Base-by-base conservation (phyloP, 2,888 invertebrate species). In the Pollenia griseotomentosa region DNA sequence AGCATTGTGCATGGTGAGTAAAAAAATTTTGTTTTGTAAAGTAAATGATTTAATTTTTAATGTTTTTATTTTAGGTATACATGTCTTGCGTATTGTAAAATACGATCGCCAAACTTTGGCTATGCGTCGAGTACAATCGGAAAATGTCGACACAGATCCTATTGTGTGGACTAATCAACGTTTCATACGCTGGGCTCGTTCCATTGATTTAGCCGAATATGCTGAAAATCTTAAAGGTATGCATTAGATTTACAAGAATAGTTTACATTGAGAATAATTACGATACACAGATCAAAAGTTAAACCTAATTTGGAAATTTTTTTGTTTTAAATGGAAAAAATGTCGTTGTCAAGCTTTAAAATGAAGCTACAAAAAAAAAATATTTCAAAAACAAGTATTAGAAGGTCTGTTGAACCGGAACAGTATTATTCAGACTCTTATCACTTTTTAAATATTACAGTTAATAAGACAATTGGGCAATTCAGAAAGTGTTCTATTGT, bases 141-240 rank as follows among this genome's bases (percentile, higher is more conserved):
- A 98, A 92, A 96, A 96, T 90, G 96, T 96, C 84, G 97, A 98
- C 92, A 96, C 96, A 7, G 98, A 99, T 94, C 98, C 98, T 71
- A 95, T 98, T 90, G 98, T 99, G 75, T 99, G 99, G 99, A 98
- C 98, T 90, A 98, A 98, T 94, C 97, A 97, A 92, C 95, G 98
- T 91, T 97, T 98, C 93, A 96, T 98, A 91, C 96, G 97, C 92
- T 99, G 98, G 99, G 97, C 98, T 44, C 95, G 97, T 91, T 97
- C 97, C 93, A 98, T 99, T 92, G 98, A 99, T 94, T 95, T 99
- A 91, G 96, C 96, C 84, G 98, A 98, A 95, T 98, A 98, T 93
- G 97, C 98, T 89, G 97, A 97, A 89, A 98, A 98, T 94, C 95
- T 98, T 59, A 97, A 97, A 96, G 97, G 97, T 97, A 93, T 90